Evolutionary conservation across 2,113 vertebrate genomes (phyloP).

Genomic region (Dicentrarchus labrax): DNA sequence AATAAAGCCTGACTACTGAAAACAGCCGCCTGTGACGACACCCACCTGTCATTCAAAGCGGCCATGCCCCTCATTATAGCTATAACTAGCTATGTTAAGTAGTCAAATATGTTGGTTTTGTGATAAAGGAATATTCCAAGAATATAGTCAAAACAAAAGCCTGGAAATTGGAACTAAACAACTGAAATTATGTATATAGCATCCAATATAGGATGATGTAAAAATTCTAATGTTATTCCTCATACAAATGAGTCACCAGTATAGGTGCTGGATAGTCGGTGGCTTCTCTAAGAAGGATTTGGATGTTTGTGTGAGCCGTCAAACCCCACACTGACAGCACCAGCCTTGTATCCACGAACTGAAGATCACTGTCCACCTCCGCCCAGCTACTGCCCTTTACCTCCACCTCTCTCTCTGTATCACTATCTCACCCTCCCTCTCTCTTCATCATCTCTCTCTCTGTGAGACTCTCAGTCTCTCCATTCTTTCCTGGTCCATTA

Average conservation of each 20-base stretch:
- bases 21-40: no score
- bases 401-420: constrained; percentile 16
- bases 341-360: constrained; percentile 5
- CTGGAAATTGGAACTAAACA: not conserved
- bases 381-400: constrained; percentile 24
- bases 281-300: not conserved
- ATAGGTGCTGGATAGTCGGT: not conserved
- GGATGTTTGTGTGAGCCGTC: not conserved
- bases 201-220: not conserved
- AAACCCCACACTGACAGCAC: constrained; percentile 16
- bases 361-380: constrained; percentile 30
- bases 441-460: not conserved
- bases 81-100: not conserved
- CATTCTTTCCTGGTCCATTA: constrained; percentile 66
- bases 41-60: no score
- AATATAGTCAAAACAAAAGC: not conserved
- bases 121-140: not conserved
- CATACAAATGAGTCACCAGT: not conserved
- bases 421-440: not conserved
- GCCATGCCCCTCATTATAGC: no score
- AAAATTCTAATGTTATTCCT: not conserved
- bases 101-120: not conserved
- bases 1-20: no score
- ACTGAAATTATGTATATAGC: not conserved
- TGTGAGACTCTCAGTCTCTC: constrained; percentile 39